These are phyloP conservation scores for silkworm (Bombyx mori) DNA, from an alignment of 1,140 invertebrate species.

Conservation along the genomic window ASM3026992v2 NC_085129.1:6996501-6997000, in stretches of 20 bases:
- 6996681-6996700: constrained; percentile 84
- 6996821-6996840: constrained; percentile 88
- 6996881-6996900: constrained; percentile 90
- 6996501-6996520: constrained; percentile 86
- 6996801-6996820: constrained; percentile 90
- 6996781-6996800: constrained; percentile 86
- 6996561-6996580: constrained; percentile 86
- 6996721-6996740: constrained; percentile 91
- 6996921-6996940: constrained; percentile 87
- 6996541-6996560: constrained; percentile 86
- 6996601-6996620: constrained; percentile 81
- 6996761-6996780: constrained; percentile 85
- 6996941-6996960: constrained; percentile 92
- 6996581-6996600: constrained; percentile 90
- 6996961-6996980: constrained; percentile 85
- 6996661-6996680: constrained; percentile 86
- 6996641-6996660: constrained; percentile 84
- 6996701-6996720: constrained; percentile 87
- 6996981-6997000: constrained; percentile 87
- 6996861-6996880: constrained; percentile 87
- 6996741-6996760: constrained; percentile 87
- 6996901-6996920: constrained; percentile 86
- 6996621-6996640: constrained; percentile 83
- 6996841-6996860: constrained; percentile 83
- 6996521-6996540: constrained; percentile 87